Base-by-base conservation (phyloP, 2,113 vertebrate species). In the Xenotilapia longispinis region DNA sequence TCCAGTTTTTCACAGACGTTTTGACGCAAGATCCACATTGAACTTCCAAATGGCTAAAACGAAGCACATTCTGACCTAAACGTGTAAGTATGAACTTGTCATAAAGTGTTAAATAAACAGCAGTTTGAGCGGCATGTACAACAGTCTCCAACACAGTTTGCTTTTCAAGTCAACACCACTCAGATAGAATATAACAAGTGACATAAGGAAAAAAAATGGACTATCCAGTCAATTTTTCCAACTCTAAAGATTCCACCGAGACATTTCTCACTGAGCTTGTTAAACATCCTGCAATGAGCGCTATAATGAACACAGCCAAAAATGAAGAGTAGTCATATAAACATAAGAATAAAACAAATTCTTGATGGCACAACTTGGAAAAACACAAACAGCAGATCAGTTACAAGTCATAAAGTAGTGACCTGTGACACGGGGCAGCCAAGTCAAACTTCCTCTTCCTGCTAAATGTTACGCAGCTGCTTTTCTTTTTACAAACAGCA, bases 91-190 rank as follows among this genome's bases (percentile, higher is more conserved):
- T 70, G 84, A 87, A 58, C 88, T 60, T 82, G 38, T 84, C 81
- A 88, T 90, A 47, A 89, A 84, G 70, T 78, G 63, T 93, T 85
- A 93, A 94, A 95, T 92, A 95, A 92, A 94, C 85, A 89, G 7
- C 68, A 14, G 9, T 57, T 70, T 70, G 90, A 90, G 70, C 9
- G 26, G 28, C 82, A 82, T 38, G 85, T 88, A 91, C 87, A 88
- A 57, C 88, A 65, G 91, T 89, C 86, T 70, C 87, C 45, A 28
- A 73, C 82, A 51, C 38, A 3, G 54, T 86, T 91, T 91, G 88
- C 92, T 92, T 95, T 94, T 93, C 91, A 94, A 94, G 89, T 92
- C 93, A 94, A 91, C 90, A 93, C 82, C 87, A 93, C 91, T 92
- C 84, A 81, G 87, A 89, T 91, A 90, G 88, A 85, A 40, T 51